phyloP scores from a whole-genome alignment of 2,113 vertebrate species.

The Halichoerus grypus region DNA sequence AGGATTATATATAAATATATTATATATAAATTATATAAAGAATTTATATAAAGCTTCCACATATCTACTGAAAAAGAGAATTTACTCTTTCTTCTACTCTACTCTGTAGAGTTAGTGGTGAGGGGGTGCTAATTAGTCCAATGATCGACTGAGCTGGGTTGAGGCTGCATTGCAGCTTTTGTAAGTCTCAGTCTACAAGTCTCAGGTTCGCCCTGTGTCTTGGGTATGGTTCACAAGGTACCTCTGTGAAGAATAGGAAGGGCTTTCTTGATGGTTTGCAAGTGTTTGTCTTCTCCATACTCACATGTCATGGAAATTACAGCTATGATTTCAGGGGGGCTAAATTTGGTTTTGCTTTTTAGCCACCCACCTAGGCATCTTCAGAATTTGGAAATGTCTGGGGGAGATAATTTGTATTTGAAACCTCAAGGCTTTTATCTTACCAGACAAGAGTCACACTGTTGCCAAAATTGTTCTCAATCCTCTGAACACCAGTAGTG shows the following conservation, averaged over 20 bases:
- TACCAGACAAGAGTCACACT: too few species aligned
- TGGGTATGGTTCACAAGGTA: not conserved
- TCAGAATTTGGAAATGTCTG: not conserved
- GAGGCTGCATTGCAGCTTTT: not conserved
- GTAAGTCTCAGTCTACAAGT: not conserved
- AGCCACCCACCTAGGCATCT: not conserved
- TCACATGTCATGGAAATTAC: not conserved
- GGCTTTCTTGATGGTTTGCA: not conserved
- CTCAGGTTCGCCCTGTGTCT: not conserved
- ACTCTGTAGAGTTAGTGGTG: too few species aligned
- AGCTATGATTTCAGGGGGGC: not conserved
- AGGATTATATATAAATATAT: too few species aligned
- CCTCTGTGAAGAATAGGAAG: not conserved
- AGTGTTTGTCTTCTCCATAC: not conserved
- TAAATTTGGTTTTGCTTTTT: not conserved
- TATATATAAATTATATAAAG: not conserved
- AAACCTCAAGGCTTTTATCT: not conserved
- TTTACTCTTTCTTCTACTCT: not conserved
- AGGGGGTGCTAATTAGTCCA: not conserved
- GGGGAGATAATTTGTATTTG: not conserved
- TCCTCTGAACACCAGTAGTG: not conserved
- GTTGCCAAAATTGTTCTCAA: not conserved
- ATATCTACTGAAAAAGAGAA: not conserved
- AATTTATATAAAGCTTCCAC: not conserved
- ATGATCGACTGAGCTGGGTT: not conserved